Evolutionary conservation across 2,888 invertebrate genomes (phyloP), one percentile per base, ranked within the genome.

Genomic region (Drosophila barbarae): DNA sequence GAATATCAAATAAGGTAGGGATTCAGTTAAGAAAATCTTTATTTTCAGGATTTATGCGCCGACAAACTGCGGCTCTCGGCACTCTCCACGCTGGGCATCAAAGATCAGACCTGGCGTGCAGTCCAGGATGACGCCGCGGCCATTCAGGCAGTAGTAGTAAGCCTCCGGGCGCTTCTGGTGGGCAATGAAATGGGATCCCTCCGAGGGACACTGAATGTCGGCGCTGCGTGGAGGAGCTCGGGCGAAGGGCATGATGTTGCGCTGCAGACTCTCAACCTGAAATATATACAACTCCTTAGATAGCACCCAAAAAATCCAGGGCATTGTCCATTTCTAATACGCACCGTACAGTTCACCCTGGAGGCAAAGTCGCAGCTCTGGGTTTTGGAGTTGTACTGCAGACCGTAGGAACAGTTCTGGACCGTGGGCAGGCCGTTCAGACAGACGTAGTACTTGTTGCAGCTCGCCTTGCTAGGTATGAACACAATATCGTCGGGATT

Each of bases 21-120:
- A 32, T 21, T 32, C 46, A 18, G 13, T 21, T 9, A 9, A 3
- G 34, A 7, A 21, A 10, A 34, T n/a, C 32, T 65, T 65, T 55
- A 67, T 66, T 57, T 28, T 9, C 5, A 21, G 28, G 26, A 8
- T 2, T 49, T 68, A 78, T 38, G 28, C 49, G 26, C 41, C 44
- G 41, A 86, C 39, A 47, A 80, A 70, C 34, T 73, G 59, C 1
- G 84, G 79, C 36, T 84, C 80, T 26, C 87, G 87, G 58, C 88
- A 89, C 12, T 84, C 70, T 57, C 84, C 75, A 12, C 53, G 51
- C 34, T 64, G 63, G 44, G 69, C 57, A 65, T 88, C 89, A 59
- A 80, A 89, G 0, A 85, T 65, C 51, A 89, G 70, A 4, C 89
- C 89, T 5, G 88, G 88, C 6, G 88, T 85, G 64, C 89, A 88